Evolutionary conservation across 2,888 invertebrate genomes (phyloP).

Genomic region (Drosophila demipolita): DNA sequence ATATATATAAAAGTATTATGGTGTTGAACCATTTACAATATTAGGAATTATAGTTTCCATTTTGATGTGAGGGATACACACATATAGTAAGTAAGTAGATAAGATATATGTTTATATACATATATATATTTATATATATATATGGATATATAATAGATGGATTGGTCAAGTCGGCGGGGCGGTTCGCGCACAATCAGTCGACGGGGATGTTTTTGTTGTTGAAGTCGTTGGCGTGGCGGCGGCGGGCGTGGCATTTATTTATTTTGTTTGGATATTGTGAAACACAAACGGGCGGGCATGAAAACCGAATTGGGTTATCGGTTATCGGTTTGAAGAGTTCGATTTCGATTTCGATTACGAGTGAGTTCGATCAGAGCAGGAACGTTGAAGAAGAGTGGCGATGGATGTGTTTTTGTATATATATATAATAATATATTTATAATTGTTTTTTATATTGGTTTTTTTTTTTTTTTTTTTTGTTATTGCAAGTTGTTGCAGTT

Average conservation of each 20-base stretch:
- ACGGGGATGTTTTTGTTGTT: constrained; percentile 72
- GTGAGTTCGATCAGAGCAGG: constrained; percentile 70
- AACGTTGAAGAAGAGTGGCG: constrained; percentile 77
- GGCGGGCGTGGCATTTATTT: constrained; percentile 58
- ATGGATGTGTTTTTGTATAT: constrained; percentile 55
- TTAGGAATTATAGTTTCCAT: constrained; percentile 35
- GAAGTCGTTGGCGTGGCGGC: constrained; percentile 72
- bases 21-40: constrained; percentile 53
- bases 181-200: constrained; percentile 72
- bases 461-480: constrained; percentile 15
- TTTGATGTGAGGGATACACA: constrained; percentile 22
- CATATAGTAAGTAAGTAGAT: constrained; percentile 16
- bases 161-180: constrained; percentile 72
- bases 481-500: constrained; percentile 61
- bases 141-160: constrained; percentile 28
- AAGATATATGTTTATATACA: constrained; percentile 28
- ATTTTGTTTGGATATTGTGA: constrained; percentile 30
- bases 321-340: constrained; percentile 40
- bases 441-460: constrained; percentile 21
- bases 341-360: constrained; percentile 46
- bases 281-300: constrained; percentile 53
- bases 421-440: constrained; percentile 21
- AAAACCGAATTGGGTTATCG: constrained; percentile 40
- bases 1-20: constrained; percentile 24
- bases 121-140: constrained; percentile 19